phyloP scores from a whole-genome alignment of 64 coral and sea anemone species.

The Dendronephthya gigantea region DNA sequence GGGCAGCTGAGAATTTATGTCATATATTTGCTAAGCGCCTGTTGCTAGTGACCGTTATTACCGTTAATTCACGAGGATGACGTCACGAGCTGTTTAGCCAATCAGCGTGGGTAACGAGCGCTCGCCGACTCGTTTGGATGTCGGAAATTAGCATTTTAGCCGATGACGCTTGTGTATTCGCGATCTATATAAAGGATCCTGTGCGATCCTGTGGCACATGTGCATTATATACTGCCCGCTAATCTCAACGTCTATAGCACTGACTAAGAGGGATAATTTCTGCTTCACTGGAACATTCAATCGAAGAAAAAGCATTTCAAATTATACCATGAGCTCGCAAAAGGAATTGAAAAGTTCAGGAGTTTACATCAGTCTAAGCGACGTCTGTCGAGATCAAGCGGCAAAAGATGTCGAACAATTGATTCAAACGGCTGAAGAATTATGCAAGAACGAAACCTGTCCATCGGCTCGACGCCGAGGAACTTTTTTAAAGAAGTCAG shows the following conservation, averaged over 20 bases:
- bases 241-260: too few species aligned
- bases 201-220: too few species aligned
- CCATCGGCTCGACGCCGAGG: not conserved
- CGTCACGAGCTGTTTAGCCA: not conserved
- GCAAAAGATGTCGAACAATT: not conserved
- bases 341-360: not conserved
- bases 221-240: too few species aligned
- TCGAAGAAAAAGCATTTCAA: too few species aligned
- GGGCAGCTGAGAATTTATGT: not conserved
- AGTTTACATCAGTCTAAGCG: not conserved
- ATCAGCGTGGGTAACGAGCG: not conserved
- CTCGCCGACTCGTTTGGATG: not conserved
- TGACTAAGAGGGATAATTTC: too few species aligned
- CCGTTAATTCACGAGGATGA: not conserved
- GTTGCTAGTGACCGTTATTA: not conserved
- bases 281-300: too few species aligned
- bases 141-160: not conserved
- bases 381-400: not conserved
- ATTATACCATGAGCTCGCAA: not conserved
- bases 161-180: not conserved
- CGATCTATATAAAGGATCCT: too few species aligned
- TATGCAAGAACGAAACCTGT: not conserved
- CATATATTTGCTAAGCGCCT: not conserved
- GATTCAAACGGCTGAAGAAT: not conserved
- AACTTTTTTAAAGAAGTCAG: constrained; percentile 2